Evolutionary conservation across 2,888 invertebrate genomes (phyloP).

Genomic region (Xiphydria camelus): DNA sequence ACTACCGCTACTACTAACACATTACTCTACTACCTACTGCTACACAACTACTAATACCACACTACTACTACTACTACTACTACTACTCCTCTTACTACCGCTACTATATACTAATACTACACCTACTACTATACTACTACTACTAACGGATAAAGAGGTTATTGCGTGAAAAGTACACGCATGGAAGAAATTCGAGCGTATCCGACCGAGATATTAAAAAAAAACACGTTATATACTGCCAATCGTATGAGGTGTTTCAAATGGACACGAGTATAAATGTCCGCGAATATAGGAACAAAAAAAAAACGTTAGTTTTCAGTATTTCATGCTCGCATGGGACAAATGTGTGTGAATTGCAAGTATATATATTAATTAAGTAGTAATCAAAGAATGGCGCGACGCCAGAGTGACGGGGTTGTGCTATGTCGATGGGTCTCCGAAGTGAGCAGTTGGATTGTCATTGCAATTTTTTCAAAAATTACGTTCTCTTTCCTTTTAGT

Average conservation of each 20-base stretch:
- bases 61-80: constrained; percentile 3
- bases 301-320: constrained; percentile 34
- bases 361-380: constrained; percentile 4
- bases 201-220: neutral
- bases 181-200: constrained; percentile 8
- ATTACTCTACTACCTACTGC: constrained; percentile 21
- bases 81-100: constrained; percentile 10
- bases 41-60: constrained; percentile 13
- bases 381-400: constrained; percentile 15
- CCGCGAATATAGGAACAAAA: constrained; percentile 1
- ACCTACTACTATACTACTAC: constrained; percentile 15
- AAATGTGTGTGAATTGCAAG: constrained; percentile 23
- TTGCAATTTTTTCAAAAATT: too few species aligned
- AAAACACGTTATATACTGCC: constrained; percentile 51
- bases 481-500: too few species aligned
- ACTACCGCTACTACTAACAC: constrained; percentile 16
- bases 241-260: constrained; percentile 40
- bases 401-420: too few species aligned
- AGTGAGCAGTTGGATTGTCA: too few species aligned
- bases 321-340: constrained; percentile 39
- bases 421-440: too few species aligned
- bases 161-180: neutral
- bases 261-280: constrained; percentile 23
- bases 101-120: constrained; percentile 22
- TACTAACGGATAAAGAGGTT: neutral